Evolutionary conservation across 2,797 vertebrate species (phyloP).

Genomic region (Merluccius polli): DNA sequence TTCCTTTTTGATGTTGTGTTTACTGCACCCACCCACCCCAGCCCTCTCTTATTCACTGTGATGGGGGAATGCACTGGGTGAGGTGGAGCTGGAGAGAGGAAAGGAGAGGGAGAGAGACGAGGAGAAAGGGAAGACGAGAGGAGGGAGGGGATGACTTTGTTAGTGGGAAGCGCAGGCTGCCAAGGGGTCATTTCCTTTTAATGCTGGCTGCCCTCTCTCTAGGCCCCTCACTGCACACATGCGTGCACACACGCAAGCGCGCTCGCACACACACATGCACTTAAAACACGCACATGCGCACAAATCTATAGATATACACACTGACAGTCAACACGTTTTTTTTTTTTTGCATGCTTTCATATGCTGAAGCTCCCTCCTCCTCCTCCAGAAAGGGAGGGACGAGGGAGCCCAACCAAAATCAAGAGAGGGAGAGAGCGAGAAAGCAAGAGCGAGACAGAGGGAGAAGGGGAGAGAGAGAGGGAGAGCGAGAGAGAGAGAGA

Average conservation of each 20-base stretch:
- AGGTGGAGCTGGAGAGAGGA: conserved; percentile 18
- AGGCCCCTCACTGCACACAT: conserved; percentile 21
- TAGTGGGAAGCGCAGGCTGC: conserved; percentile 14
- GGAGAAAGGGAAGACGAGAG: conserved; percentile 23
- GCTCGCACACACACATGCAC: background rate
- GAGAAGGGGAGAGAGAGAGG: conserved; percentile 4
- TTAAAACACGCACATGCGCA: background rate
- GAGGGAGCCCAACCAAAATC: background rate
- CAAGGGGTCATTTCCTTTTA: conserved; percentile 60
- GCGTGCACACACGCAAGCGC: conserved; percentile 4
- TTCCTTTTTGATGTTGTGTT: conserved; percentile 51
- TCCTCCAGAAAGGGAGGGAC: conserved; percentile 40
- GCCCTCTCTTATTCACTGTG: conserved; percentile 17
- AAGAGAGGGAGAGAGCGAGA: conserved; percentile 25
- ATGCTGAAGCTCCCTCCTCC: conserved; percentile 24
- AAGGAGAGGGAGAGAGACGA: conserved; percentile 13
- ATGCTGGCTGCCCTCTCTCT: conserved; percentile 27
- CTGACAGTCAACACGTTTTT: conserved; percentile 29
- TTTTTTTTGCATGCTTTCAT: conserved; percentile 50
- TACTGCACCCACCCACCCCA: conserved; percentile 19
- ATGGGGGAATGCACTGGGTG: conserved; percentile 47
- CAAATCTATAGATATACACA: conserved; percentile 11
- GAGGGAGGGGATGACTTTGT: conserved; percentile 6
- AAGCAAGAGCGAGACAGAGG: conserved; percentile 34
- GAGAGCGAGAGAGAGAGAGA: conserved; percentile 21